Evolutionary conservation across 1,140 invertebrate species (phyloP).

Genomic region (Drepana arcuata): DNA sequence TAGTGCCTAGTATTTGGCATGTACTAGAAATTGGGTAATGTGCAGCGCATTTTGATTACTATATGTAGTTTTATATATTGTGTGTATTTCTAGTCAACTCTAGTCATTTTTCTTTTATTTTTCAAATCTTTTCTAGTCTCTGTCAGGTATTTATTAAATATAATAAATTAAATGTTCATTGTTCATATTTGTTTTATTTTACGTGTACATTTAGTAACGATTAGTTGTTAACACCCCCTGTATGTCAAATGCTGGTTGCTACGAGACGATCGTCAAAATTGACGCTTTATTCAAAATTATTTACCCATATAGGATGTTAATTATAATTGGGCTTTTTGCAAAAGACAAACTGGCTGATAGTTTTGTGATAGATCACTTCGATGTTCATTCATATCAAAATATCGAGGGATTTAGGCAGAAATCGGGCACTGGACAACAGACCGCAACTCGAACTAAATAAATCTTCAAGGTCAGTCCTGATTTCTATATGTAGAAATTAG

Average conservation of each 20-base stretch:
- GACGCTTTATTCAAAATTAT: conserved; percentile 41
- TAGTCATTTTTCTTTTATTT: conserved; percentile 38
- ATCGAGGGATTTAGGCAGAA: no score
- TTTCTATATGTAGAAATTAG: no score
- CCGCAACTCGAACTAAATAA: conserved; percentile 4
- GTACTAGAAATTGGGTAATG: conserved; percentile 17
- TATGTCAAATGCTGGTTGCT: conserved; percentile 36
- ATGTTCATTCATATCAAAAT: no score
- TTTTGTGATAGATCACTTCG: no score
- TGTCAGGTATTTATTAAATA: conserved; percentile 29
- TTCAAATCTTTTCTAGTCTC: conserved; percentile 20
- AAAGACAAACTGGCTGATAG: no score
- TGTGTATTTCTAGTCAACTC: conserved; percentile 58
- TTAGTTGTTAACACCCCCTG: conserved; percentile 18
- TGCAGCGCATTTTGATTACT: conserved; percentile 34
- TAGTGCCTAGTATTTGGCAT: conserved; percentile 54
- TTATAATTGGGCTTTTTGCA: no score
- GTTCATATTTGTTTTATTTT: conserved; percentile 68
- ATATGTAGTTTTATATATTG: conserved; percentile 24
- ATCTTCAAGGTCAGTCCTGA: conserved; percentile 12
- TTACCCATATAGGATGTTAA: no score
- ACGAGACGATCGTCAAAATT: conserved; percentile 57
- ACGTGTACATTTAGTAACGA: conserved; percentile 12
- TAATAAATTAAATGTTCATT: conserved; percentile 51
- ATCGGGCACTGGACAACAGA: no score